These are phyloP conservation scores for Ceratoteleas bidentatus DNA, from an alignment of 1,140 invertebrate species.

Conservation along the genomic window DNA sequence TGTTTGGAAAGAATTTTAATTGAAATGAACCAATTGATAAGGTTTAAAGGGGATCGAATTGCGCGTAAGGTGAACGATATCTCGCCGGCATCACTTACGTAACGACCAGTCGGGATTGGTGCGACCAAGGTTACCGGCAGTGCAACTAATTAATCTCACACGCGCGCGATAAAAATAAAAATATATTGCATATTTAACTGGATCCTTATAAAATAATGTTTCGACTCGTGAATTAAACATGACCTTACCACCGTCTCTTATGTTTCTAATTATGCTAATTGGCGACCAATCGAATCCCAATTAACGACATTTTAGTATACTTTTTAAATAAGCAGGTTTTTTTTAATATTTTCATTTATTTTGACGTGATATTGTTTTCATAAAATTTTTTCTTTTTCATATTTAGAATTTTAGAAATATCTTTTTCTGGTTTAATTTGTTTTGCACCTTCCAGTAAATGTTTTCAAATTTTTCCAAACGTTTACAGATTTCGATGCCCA, in stretches of 20 bases:
- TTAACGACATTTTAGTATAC: slow-evolving; percentile 17
- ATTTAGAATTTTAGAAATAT: no score
- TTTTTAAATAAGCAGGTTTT: no score
- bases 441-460: no score
- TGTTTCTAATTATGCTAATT: slow-evolving; percentile 29
- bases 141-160: slow-evolving; percentile 54
- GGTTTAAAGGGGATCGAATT: slow-evolving; percentile 52
- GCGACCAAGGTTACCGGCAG: slow-evolving; percentile 48
- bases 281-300: slow-evolving; percentile 2
- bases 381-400: no score
- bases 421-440: no score
- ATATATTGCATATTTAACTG: slow-evolving; percentile 40
- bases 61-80: slow-evolving; percentile 45
- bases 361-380: no score
- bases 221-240: slow-evolving; percentile 28
- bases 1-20: no score
- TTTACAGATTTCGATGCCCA: no score
- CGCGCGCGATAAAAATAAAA: slow-evolving; percentile 20
- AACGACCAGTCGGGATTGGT: slow-evolving; percentile 45
- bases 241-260: slow-evolving; percentile 11
- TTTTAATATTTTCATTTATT: slow-evolving; percentile 18
- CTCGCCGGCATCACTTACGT: slow-evolving; percentile 57
- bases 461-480: no score
- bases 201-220: slow-evolving; percentile 34
- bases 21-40: slow-evolving; percentile 23